Conservation (phyloP, 2,888 invertebrate species). For the Atherix ibis region DNA sequence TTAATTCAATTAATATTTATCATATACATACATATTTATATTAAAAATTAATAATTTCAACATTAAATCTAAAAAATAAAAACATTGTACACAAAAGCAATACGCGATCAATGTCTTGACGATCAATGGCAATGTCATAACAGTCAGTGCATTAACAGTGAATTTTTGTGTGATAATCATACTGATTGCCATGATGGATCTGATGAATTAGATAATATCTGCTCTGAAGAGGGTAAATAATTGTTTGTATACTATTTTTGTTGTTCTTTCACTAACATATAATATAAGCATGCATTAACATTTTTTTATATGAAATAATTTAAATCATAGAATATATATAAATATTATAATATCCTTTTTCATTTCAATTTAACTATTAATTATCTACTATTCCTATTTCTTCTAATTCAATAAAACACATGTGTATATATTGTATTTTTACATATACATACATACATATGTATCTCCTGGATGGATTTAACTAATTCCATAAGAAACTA, state of each 20-base stretch:
- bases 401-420: no score
- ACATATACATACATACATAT: not conserved
- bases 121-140: slow-evolving; percentile 46
- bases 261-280: slow-evolving; percentile 4
- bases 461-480: not conserved
- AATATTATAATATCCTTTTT: not conserved
- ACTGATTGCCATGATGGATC: slow-evolving; percentile 43
- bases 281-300: slow-evolving; percentile 3
- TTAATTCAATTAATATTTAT: slow-evolving; percentile 10
- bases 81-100: slow-evolving; percentile 1
- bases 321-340: not conserved
- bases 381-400: no score
- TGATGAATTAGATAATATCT: slow-evolving; percentile 35
- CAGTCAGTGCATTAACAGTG: slow-evolving; percentile 42
- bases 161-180: slow-evolving; percentile 39
- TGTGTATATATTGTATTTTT: not conserved
- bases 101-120: slow-evolving; percentile 14
- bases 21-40: slow-evolving; percentile 5
- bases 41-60: not conserved
- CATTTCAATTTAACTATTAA: not conserved
- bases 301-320: slow-evolving; percentile 1
- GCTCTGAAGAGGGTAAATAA: slow-evolving; percentile 23
- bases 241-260: no score
- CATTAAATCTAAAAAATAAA: not conserved
- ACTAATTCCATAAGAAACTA: not conserved